Conservation (phyloP, 2,888 invertebrate species). For the Stenodera caucasica region DNA sequence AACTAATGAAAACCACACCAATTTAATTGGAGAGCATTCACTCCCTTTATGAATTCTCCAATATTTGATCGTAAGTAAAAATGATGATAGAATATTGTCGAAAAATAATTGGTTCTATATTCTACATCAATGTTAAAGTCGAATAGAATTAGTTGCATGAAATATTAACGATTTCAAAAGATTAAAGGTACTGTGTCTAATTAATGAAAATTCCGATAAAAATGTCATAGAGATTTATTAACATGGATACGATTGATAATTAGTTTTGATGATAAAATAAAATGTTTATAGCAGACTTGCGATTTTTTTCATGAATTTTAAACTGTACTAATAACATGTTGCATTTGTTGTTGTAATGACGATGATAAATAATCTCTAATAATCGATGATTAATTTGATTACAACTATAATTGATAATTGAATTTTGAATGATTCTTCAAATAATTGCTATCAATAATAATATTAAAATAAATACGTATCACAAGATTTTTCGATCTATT, state of each 20-base stretch:
- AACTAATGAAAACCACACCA: constrained; percentile 8
- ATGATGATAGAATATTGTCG: background rate
- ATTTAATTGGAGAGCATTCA: constrained; percentile 5
- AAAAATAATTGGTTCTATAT: background rate
- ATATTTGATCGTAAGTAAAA: background rate
- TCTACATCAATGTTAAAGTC: no score
- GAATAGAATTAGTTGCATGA: background rate
- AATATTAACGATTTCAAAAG: background rate
- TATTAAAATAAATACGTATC: background rate
- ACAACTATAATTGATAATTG: constrained; percentile 30
- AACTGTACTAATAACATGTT: no score
- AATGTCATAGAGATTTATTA: background rate
- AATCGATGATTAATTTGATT: constrained; percentile 29
- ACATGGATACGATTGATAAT: constrained; percentile 4
- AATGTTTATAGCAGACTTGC: constrained; percentile 10
- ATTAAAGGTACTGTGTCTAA: background rate
- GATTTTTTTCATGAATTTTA: constrained; percentile 15
- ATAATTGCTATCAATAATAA: constrained; percentile 23
- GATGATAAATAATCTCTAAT: constrained; percentile 30
- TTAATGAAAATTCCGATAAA: background rate
- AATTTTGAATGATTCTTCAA: constrained; percentile 26
- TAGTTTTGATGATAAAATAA: constrained; percentile 7
- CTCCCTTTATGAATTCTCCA: background rate
- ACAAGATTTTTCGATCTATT: constrained; percentile 27
- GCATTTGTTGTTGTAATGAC: constrained; percentile 24